Evolutionary conservation across 1,140 invertebrate genomes (phyloP), one percentile per base, ranked within the genome.

Genomic region (Vollenhovia emeryi): DNA sequence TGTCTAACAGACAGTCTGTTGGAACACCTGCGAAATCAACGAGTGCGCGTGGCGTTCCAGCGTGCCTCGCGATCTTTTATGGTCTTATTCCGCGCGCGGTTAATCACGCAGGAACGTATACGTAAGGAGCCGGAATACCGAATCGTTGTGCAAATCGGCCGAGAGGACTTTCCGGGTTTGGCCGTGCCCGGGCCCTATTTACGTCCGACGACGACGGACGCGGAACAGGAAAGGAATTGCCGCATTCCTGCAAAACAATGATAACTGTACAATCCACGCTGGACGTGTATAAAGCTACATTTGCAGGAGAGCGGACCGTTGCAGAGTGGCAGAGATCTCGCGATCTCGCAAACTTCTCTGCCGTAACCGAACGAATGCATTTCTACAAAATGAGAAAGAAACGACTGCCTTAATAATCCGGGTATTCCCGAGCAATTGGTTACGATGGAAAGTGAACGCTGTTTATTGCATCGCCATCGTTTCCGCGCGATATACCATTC

Each of bases 221-320:
- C 18, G 69, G 80, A 89, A 87, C 78, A 84, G 83, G 83, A 83
- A 89, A 87, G 85, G 40, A 66, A 89, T 85, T 86, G 86, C 78
- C 83, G 89, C 89, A 86, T 90, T 89, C 86, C 89, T 55, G 80
- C 89, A 66, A 71, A 87, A 90, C 88, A 86, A 91, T 85, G 86
- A 89, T 91, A 92, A 91, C 82, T 85, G 88, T 88, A 82, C 85
- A 90, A 13, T 24, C 64, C n/a, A 21, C n/a, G 57, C 71, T 24
- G 33, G 24, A 68, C 74, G 68, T 60, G 59, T 50, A 79, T 69
- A 66, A 79, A 73, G 30, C 52, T 50, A 57, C 62, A 36, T 7
- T 21, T 15, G 40, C 55, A 11, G 2, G 33, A n/a, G n/a, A 60
- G 21, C 62, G 76, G 52, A 73, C 40, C 45, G 43, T 66, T 36